Base-by-base conservation (phyloP, 2,797 vertebrate genomes). In the Crocidura indochinensis region DNA sequence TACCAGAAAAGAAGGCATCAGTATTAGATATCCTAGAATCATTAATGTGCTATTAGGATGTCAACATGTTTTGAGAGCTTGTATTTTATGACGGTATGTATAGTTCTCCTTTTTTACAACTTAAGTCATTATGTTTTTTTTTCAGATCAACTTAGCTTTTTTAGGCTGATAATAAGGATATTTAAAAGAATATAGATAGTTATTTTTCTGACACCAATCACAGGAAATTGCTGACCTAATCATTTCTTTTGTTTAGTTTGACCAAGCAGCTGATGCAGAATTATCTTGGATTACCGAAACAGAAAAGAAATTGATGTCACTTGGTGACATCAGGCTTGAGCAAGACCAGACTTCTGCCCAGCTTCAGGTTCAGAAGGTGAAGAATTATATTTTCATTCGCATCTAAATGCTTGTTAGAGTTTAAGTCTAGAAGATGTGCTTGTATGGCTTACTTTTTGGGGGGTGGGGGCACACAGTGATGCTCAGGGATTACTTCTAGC, bases 331-430 rank as follows among this genome's bases (percentile, higher is more conserved):
- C 98, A 98, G 98, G 88, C 98, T 99, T 98, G 99, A 99, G 97
- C 98, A 98, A 97, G 99, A 99, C 96, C 99, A 99, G 98, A 99
- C 99, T 91, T 96, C 97, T 26, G 97, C 98, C 95, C 99, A 99
- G 97, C 98, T 99, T 49, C 99, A 99, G 97, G 98, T 99, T 97
- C 99, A 99, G 98, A 99, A 99, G 99, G 99, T 99, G 97, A 98
- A 94, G 91, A 96, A 96, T 96, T 85, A n/a, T 68, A 71, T 96
- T 96, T 97, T 89, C 94, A 95, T 49, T 96, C 95, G 78, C 96
- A 85, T 88, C 79, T 95, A 91, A 96, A 95, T 97, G 95, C 84
- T 97, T 92, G 80, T 88, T 12, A 0, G 49, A 74, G 27, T 72
- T 92, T 88, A 62, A 82, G 92, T 95, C 92, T 92, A 95, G 94